Conservation (phyloP, 2,113 vertebrate species). For the Bostrychus sinensis region DNA sequence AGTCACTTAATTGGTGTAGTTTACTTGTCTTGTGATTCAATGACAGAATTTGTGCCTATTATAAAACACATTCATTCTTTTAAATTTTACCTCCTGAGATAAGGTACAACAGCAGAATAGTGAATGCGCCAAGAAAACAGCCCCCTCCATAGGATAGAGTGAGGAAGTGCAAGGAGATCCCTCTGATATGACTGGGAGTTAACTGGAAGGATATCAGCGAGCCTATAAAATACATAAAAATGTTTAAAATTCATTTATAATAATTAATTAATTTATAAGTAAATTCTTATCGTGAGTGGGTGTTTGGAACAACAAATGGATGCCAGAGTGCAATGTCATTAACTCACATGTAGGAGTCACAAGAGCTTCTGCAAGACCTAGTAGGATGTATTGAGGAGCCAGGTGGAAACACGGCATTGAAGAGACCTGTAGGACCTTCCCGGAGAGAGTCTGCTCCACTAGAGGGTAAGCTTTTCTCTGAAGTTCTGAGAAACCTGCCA, state of each 20-base stretch:
- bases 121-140: conserved; percentile 86
- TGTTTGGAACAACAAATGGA: not conserved
- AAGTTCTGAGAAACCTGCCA: conserved; percentile 87
- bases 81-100: conserved; percentile 84
- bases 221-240: conserved; percentile 67
- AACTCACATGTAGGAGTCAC: conserved; percentile 89
- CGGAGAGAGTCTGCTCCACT: conserved; percentile 84
- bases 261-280: too few relatives aligned
- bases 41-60: not conserved
- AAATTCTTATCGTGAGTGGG: not conserved
- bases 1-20: not conserved
- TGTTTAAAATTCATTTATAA: too few relatives aligned
- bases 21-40: not conserved
- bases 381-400: conserved; percentile 88
- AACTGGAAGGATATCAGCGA: conserved; percentile 84
- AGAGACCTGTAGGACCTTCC: conserved; percentile 84
- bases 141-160: conserved; percentile 88
- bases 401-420: conserved; percentile 89
- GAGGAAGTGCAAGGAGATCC: conserved; percentile 86
- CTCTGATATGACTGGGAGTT: conserved; percentile 83
- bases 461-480: conserved; percentile 82
- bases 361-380: conserved; percentile 90
- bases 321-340: not conserved
- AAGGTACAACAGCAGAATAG: conserved; percentile 82
- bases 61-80: not conserved